phyloP scores from a whole-genome alignment of 2,113 vertebrate genomes.

The Patagioenas fasciata region DNA sequence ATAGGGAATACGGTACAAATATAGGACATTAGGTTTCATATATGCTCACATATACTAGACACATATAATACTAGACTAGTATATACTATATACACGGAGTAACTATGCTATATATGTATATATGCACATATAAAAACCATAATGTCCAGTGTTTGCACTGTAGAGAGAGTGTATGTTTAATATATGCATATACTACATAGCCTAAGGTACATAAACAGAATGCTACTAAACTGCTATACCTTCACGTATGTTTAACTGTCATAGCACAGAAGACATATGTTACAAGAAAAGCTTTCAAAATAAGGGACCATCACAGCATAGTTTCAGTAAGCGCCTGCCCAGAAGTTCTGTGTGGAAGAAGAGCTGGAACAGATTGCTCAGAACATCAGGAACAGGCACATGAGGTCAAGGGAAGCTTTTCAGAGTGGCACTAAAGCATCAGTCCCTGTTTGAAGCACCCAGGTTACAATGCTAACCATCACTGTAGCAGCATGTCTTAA shows the following conservation, averaged over 20 bases:
- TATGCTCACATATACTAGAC: background rate
- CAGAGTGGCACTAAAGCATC: background rate
- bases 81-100: no score
- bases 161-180: background rate
- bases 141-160: background rate
- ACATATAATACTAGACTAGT: background rate
- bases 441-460: fast-evolving
- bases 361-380: background rate
- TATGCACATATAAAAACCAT: background rate
- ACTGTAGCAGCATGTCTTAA: fast-evolving
- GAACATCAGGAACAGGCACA: fast-evolving
- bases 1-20: background rate
- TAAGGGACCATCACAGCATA: no score
- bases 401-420: background rate
- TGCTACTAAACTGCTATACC: background rate
- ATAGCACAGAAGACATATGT: background rate
- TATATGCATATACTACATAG: fast-evolving
- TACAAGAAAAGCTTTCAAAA: background rate
- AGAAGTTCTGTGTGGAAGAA: fast-evolving
- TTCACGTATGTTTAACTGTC: background rate
- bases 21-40: background rate
- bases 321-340: background rate
- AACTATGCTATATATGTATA: background rate
- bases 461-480: fast-evolving
- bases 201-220: background rate